phyloP scores from a whole-genome alignment of 2,113 vertebrate species.

The Pseudopodoces humilis region DNA sequence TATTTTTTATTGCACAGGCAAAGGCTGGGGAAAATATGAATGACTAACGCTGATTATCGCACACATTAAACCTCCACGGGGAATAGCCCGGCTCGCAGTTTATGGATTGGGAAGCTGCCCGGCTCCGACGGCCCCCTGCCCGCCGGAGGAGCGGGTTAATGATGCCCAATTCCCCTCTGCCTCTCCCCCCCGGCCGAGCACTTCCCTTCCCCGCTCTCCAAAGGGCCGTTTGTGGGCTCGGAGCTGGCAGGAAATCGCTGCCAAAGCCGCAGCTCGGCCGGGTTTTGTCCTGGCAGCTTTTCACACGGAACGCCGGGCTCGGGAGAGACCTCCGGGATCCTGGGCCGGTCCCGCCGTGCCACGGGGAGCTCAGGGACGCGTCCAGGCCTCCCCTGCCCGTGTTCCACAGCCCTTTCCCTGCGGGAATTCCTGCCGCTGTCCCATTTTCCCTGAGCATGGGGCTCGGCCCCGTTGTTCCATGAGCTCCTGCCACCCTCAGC shows the following conservation, averaged over 20 bases:
- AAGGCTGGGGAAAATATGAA: constrained; percentile 72
- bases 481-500: no score
- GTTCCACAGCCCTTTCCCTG: rapidly evolving
- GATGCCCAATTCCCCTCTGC: not conserved
- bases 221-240: constrained; percentile 8
- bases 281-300: not conserved
- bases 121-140: not conserved
- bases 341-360: no score
- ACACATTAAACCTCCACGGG: constrained; percentile 59
- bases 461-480: not conserved
- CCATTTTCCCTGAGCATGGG: rapidly evolving
- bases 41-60: constrained; percentile 66
- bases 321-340: not conserved
- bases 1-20: constrained; percentile 76
- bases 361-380: not conserved
- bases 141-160: not conserved
- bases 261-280: not conserved
- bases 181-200: not conserved
- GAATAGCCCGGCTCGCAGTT: constrained; percentile 11
- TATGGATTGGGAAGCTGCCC: not conserved
- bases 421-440: not conserved
- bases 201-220: not conserved
- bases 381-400: not conserved
- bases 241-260: not conserved
- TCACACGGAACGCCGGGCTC: not conserved